Evolutionary conservation across 2,113 vertebrate species (phyloP), one percentile per base, ranked within the genome.

Genomic region (Periophthalmus modestus): DNA sequence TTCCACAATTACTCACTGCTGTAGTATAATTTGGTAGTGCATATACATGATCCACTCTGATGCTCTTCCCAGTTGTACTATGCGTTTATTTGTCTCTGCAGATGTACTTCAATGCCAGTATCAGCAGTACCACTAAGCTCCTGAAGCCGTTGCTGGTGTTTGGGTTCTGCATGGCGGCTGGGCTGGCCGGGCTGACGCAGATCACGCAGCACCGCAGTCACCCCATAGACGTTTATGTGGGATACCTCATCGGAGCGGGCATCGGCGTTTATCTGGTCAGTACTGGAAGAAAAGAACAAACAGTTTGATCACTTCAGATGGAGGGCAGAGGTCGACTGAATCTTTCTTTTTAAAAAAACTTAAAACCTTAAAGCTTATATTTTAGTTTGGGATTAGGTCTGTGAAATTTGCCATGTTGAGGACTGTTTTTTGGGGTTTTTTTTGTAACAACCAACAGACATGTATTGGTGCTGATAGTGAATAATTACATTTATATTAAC

Each of bases 141-240:
- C 94, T 99, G 62, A 98, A 99, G 81, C 97, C 97, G 4, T 81
- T 98, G 83, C 90, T 99, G 88, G 98, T 99, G 68, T 99, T 99
- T 0, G 92, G 95, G 39, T 99, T 98, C 0, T 95, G 95, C 84
- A 98, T 99, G 0, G 96, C 96, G 0, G 97, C 97, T 0, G 97
- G 96, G 0, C 92, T 98, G 59, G 95, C 96, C 0, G 97, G 98
- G 16, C 92, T 99, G 58, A 98, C 98, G 0, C 98, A 98, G 94
- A 97, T 98, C 87, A 98, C 97, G 0, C 97, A 98, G 89, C 95
- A 99, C 92, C 96, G 97, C 85, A 99, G 97, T 82, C 98, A 98
- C 87, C 95, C 97, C 0, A 93, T 95, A 0, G 98, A 98, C 0
- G 97, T 99, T 50, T 99, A 99, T 0, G 95, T 96, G 4, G 98